phyloP scores from a whole-genome alignment of 2,888 invertebrate genomes.

The Mylabris sibirica region DNA sequence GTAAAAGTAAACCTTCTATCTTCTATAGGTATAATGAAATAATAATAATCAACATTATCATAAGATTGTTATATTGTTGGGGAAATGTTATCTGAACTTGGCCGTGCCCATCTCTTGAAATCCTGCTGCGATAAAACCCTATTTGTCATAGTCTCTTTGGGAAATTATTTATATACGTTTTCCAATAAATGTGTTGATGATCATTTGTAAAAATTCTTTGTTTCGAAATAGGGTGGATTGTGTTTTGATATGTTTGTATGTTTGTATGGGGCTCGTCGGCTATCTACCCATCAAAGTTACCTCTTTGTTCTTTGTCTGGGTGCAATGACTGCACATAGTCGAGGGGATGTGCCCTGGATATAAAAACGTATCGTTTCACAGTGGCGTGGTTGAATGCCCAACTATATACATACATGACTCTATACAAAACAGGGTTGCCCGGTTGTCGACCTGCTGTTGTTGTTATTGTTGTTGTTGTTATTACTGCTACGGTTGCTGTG shows the following conservation, averaged over 20 bases:
- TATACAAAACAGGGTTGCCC: conserved; percentile 48
- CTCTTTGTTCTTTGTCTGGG: conserved; percentile 26
- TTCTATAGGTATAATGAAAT: no score
- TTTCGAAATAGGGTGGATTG: neutral
- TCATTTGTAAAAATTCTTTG: neutral
- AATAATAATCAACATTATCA: neutral
- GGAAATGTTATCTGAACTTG: neutral
- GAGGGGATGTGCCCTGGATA: conserved; percentile 19
- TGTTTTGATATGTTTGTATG: no score
- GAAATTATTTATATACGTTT: neutral
- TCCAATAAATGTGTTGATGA: neutral
- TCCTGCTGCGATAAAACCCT: neutral
- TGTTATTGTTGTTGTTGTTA: conserved; percentile 33
- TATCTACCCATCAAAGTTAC: conserved; percentile 26
- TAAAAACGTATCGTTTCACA: conserved; percentile 31
- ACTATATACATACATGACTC: neutral
- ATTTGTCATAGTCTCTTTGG: neutral
- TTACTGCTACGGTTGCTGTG: conserved; percentile 38
- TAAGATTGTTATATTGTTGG: neutral
- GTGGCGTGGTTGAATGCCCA: conserved; percentile 10
- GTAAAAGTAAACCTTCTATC: neutral
- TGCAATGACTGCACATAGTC: conserved; percentile 22
- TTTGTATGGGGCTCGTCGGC: conserved; percentile 3
- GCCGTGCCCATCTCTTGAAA: neutral
- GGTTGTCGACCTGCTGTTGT: conserved; percentile 54